phyloP scores from a whole-genome alignment of 2,888 invertebrate genomes.

The Drosophila histrio region DNA sequence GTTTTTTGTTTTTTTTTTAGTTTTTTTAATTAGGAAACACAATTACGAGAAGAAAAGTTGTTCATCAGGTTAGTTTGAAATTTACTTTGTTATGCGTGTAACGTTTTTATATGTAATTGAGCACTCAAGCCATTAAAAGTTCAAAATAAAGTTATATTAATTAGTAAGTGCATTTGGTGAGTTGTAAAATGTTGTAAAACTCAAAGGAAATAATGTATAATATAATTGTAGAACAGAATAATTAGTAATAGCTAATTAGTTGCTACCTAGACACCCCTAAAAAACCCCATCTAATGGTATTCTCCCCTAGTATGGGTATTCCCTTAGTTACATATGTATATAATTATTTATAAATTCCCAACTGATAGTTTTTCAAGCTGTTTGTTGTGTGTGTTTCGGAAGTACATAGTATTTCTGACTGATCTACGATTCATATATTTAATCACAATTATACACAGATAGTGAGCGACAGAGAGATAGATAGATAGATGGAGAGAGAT shows the following conservation, averaged over 20 bases:
- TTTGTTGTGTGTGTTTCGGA: constrained; percentile 33
- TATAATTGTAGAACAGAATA: constrained; percentile 34
- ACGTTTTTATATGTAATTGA: constrained; percentile 48
- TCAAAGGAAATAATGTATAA: constrained; percentile 30
- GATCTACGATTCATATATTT: constrained; percentile 1
- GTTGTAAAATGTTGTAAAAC: constrained; percentile 50
- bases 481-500: constrained; percentile 21
- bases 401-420: constrained; percentile 10
- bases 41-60: constrained; percentile 40
- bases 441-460: constrained; percentile 19
- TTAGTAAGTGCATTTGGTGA: constrained; percentile 67
- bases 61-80: constrained; percentile 26
- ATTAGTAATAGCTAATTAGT: constrained; percentile 6
- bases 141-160: constrained; percentile 41
- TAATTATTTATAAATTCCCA: not conserved
- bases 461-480: constrained; percentile 19
- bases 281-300: not conserved
- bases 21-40: constrained; percentile 36
- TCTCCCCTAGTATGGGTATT: not conserved
- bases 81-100: constrained; percentile 60
- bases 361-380: constrained; percentile 5
- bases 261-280: too few relatives aligned
- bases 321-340: not conserved
- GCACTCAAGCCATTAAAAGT: constrained; percentile 56
- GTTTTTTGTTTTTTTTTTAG: constrained; percentile 24